Conservation (phyloP, 2,888 invertebrate species). For the Schizotus pectinicornis region DNA sequence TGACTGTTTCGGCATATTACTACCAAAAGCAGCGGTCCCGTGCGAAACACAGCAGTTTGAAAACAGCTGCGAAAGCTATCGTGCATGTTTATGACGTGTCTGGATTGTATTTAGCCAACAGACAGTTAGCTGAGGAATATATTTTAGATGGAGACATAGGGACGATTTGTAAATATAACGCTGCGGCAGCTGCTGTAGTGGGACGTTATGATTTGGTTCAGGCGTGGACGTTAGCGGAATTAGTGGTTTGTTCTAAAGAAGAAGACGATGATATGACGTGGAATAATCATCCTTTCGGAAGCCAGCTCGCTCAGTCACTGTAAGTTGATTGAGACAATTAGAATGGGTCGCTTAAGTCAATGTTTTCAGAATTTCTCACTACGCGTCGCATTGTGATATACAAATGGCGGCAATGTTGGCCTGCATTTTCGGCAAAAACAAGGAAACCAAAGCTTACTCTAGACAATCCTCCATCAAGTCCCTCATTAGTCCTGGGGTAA, state of each 20-base stretch:
- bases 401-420: constrained; percentile 95
- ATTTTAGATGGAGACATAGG: constrained; percentile 65
- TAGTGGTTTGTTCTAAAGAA: constrained; percentile 63
- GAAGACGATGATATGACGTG: constrained; percentile 72
- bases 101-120: constrained; percentile 78
- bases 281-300: constrained; percentile 86
- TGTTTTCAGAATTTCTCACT: constrained; percentile 74
- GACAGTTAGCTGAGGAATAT: constrained; percentile 84
- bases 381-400: constrained; percentile 80
- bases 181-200: constrained; percentile 72
- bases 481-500: constrained; percentile 45
- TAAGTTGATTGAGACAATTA: constrained; percentile 60
- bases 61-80: constrained; percentile 62
- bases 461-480: constrained; percentile 44
- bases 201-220: constrained; percentile 84
- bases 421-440: constrained; percentile 78
- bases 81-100: constrained; percentile 77
- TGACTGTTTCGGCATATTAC: constrained; percentile 75
- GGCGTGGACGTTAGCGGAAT: constrained; percentile 84
- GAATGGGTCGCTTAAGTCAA: constrained; percentile 1
- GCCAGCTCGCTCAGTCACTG: constrained; percentile 84
- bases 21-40: constrained; percentile 63
- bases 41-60: constrained; percentile 49
- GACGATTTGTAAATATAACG: constrained; percentile 79
- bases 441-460: constrained; percentile 36